Base-by-base conservation (phyloP, 2,888 invertebrate species). In the Ferdinandea cuprea region DNA sequence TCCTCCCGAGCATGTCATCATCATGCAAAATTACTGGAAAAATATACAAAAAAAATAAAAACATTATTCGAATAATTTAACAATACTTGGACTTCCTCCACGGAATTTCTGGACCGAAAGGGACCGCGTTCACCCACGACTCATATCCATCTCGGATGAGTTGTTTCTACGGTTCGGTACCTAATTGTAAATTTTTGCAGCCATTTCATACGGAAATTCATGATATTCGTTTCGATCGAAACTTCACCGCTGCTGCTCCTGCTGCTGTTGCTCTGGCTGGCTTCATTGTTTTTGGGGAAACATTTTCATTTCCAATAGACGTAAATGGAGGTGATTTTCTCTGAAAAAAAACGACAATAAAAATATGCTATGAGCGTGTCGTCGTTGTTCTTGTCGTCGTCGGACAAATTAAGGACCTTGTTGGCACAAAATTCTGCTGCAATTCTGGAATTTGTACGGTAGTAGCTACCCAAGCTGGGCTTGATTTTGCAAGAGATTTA, bases 101-200 rank as follows among this genome's bases (percentile, higher is more conserved):
- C n/a, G n/a, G 32, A 59, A n/a, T 19, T 54, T 30, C 30, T 42
- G 13, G 30, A 54, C 42, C 66, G 50, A 32, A 66, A 25, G 11
- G 42, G 42, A 44, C 52, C 11, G 7, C 30, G 19, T 65, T 13
- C 52, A 17, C 65, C 58, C 11, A 37, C 44, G 7, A 9, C 7
- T 17, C 46, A 65, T 42, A 50, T 13, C 48, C 61, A 17, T 66
- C 42, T 72, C 61, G 77, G 77, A 61, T 83, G 78, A 83, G 50
- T 68, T 78, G 72, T 68, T 68, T 83, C 58, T 58, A 72, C 56
- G 78, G 37, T 58, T 78, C 78, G 63, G 44, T 72, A 78, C n/a
- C n/a, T n/a, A n/a, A 77, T 72, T 83, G 78, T 68, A 68, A 77
- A 71, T 58, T 81, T 83, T 66, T 78, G 63, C 44, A 37, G 56